These are phyloP conservation scores for Drosophila trapezifrons DNA, from an alignment of 1,140 invertebrate genomes.

Conservation along the genomic window DNA sequence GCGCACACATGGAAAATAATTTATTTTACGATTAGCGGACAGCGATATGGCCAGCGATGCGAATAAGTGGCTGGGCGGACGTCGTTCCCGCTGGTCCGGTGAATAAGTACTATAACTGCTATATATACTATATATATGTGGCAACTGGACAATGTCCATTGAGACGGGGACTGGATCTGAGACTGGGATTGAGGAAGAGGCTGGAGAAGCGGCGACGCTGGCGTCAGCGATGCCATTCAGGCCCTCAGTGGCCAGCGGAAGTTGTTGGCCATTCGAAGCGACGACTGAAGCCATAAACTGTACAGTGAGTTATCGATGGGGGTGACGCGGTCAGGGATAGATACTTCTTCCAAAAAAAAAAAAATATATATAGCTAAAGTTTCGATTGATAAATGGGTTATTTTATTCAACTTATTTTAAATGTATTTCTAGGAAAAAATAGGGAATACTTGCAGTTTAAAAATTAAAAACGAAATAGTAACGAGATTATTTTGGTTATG, in stretches of 20 bases:
- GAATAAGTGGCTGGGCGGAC: constrained; percentile 56
- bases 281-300: constrained; percentile 25
- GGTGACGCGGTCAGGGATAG: constrained; percentile 5
- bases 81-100: constrained; percentile 37
- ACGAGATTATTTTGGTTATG: too few relatives aligned
- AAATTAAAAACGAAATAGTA: too few relatives aligned
- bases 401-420: not conserved
- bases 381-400: not conserved
- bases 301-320: constrained; percentile 33
- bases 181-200: constrained; percentile 7
- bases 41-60: constrained; percentile 42
- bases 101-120: constrained; percentile 9
- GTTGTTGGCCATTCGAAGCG: constrained; percentile 37
- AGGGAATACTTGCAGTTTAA: too few relatives aligned
- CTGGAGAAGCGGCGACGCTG: constrained; percentile 54
- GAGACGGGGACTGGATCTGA: constrained; percentile 6
- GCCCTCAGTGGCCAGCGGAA: constrained; percentile 17
- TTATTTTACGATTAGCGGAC: constrained; percentile 76
- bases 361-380: not conserved
- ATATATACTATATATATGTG: not conserved
- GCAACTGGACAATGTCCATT: constrained; percentile 22
- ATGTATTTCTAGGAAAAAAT: too few relatives aligned
- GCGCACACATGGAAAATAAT: constrained; percentile 72
- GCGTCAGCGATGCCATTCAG: constrained; percentile 56
- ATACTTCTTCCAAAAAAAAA: not conserved